Evolutionary conservation across 2,888 invertebrate species (phyloP).

Genomic region (Xestobium rufovillosum): DNA sequence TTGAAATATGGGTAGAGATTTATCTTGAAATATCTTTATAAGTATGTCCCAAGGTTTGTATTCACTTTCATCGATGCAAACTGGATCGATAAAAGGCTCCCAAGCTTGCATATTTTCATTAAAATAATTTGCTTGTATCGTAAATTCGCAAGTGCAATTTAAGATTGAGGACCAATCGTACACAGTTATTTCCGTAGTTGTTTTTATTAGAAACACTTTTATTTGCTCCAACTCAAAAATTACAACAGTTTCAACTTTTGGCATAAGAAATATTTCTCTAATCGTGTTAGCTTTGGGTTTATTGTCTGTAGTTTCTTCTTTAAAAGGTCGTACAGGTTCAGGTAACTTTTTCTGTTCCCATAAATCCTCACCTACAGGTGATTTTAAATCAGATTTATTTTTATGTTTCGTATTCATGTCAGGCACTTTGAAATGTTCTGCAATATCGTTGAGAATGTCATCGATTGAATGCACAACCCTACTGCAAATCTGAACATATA

Average conservation of each 20-base stretch:
- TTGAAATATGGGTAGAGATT: slow-evolving; percentile 33
- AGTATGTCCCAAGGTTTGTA: slow-evolving; percentile 67
- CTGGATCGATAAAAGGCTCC: slow-evolving; percentile 80
- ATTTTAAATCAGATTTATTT: slow-evolving; percentile 31
- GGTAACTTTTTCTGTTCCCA: slow-evolving; percentile 65
- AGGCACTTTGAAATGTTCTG: slow-evolving; percentile 41
- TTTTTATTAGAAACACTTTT: slow-evolving; percentile 49
- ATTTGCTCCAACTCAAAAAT: slow-evolving; percentile 58
- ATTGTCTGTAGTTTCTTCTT: slow-evolving; percentile 17
- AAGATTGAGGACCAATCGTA: slow-evolving; percentile 59
- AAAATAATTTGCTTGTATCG: slow-evolving; percentile 44
- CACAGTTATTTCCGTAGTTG: slow-evolving; percentile 52
- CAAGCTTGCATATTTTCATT: slow-evolving; percentile 49
- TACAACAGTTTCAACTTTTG: slow-evolving; percentile 51
- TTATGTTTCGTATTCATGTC: slow-evolving; percentile 29
- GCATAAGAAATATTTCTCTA: slow-evolving; percentile 33
- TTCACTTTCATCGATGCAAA: slow-evolving; percentile 55
- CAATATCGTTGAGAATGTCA: slow-evolving; percentile 45
- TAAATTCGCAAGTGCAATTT: slow-evolving; percentile 40
- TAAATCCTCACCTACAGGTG: slow-evolving; percentile 51
- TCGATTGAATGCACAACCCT: slow-evolving; percentile 64
- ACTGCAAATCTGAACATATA: slow-evolving; percentile 65
- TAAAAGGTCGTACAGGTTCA: slow-evolving; percentile 25
- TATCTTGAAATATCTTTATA: slow-evolving; percentile 55
- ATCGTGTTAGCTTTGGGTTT: slow-evolving; percentile 11